These are phyloP conservation scores for Micrasema longulum DNA, from an alignment of 1,140 invertebrate genomes.

Conservation along the genomic window DNA sequence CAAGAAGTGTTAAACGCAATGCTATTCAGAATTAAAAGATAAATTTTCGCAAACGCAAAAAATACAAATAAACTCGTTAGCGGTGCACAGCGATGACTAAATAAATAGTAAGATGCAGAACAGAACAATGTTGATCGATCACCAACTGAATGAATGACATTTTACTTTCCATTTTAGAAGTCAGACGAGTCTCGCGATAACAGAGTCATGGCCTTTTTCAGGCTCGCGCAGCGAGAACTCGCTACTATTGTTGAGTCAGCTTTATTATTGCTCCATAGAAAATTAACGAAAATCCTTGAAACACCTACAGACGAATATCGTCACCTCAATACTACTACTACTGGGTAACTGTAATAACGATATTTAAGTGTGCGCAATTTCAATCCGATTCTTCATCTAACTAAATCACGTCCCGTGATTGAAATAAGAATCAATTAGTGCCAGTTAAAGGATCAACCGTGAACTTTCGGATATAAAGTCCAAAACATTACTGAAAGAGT, in stretches of 20 bases:
- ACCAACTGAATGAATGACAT: neutral
- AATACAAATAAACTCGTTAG: neutral
- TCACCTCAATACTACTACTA: too few species aligned
- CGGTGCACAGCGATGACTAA: neutral
- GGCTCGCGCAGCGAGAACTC: neutral
- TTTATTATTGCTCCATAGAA: neutral
- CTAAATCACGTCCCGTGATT: too few species aligned
- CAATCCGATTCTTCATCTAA: too few species aligned
- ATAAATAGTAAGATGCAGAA: neutral
- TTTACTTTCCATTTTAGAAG: slow-evolving; percentile 14
- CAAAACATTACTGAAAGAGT: too few species aligned
- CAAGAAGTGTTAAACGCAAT: too few species aligned
- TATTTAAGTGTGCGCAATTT: too few species aligned
- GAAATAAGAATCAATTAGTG: too few species aligned
- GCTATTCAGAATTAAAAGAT: too few species aligned
- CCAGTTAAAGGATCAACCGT: too few species aligned
- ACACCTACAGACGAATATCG: neutral
- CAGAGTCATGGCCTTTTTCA: slow-evolving; percentile 14
- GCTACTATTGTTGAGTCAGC: slow-evolving; percentile 7
- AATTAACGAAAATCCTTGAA: slow-evolving; percentile 11
- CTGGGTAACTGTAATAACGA: too few species aligned
- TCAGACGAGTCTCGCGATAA: slow-evolving; percentile 14
- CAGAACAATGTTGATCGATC: neutral
- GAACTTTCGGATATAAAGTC: too few species aligned
- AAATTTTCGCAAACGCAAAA: too few species aligned